phyloP scores from a whole-genome alignment of 64 coral and sea anemone genomes.

The Montipora capricornis region DNA sequence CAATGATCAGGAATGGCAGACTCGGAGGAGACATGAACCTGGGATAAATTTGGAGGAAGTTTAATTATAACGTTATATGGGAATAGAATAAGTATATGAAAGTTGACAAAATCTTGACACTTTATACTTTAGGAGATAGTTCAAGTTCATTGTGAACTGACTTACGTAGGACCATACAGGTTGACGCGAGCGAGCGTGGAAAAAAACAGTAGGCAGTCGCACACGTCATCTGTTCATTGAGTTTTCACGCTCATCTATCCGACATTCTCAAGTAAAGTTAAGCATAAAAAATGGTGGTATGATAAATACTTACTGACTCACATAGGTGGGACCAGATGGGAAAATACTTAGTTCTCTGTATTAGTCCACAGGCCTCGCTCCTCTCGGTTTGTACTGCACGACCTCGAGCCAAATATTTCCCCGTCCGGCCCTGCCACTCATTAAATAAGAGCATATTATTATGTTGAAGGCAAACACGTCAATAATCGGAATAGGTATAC shows the following conservation, averaged over 20 bases:
- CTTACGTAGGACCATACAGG: neutral
- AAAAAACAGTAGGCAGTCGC: neutral
- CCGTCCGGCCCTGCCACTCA: neutral
- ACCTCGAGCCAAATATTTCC: neutral
- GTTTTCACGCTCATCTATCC: neutral
- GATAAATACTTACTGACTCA: neutral
- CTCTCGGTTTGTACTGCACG: neutral
- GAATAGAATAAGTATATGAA: neutral
- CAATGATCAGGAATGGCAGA: conserved; percentile 24
- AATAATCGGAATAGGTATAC: neutral
- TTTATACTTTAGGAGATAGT: neutral
- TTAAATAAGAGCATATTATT: neutral
- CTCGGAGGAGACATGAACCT: conserved; percentile 31
- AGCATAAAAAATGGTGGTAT: neutral
- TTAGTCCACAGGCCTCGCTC: neutral
- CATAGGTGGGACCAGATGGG: neutral
- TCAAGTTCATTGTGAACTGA: neutral
- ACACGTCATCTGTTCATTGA: neutral
- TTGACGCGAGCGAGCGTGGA: neutral
- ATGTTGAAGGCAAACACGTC: neutral
- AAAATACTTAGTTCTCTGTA: neutral
- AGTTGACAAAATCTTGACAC: neutral
- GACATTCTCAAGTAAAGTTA: neutral
- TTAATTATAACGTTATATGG: neutral
- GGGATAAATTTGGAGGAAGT: neutral